These are phyloP conservation scores for Tragelaphus imberbis DNA, from an alignment of 2,113 vertebrate genomes.

Conservation along the genomic window DNA sequence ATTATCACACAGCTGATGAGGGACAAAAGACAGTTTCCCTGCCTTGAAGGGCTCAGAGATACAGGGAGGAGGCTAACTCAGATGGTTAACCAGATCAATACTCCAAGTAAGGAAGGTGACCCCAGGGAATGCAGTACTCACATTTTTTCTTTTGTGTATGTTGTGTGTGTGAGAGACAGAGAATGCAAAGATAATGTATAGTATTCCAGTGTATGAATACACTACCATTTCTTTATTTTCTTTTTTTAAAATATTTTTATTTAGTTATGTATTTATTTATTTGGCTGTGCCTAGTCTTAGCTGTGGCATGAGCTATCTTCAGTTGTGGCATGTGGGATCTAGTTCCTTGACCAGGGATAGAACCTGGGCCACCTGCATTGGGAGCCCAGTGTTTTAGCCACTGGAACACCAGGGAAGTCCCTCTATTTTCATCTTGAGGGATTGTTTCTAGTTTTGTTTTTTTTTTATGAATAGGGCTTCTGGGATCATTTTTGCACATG, in stretches of 20 bases:
- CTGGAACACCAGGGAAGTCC: background rate
- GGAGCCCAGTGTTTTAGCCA: background rate
- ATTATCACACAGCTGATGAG: background rate
- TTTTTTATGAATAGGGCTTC: background rate
- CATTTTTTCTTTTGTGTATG: too few relatives aligned
- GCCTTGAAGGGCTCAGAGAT: background rate
- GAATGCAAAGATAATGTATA: too few relatives aligned
- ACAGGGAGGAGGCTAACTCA: background rate
- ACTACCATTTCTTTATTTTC: background rate
- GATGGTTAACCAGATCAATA: background rate
- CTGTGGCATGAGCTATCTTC: background rate
- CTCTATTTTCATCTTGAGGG: background rate
- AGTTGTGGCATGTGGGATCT: background rate
- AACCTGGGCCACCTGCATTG: background rate
- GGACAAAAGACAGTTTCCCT: background rate
- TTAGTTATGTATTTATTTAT: background rate
- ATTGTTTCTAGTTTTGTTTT: background rate
- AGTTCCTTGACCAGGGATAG: background rate
- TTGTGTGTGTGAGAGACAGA: background rate
- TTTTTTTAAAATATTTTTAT: background rate
- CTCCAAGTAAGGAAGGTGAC: background rate
- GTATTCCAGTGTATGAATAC: background rate
- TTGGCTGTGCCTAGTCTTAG: background rate
- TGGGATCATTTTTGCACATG: background rate
- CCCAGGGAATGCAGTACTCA: background rate